Conservation (phyloP, 1,140 invertebrate species). For the Eupeodes corollae region DNA sequence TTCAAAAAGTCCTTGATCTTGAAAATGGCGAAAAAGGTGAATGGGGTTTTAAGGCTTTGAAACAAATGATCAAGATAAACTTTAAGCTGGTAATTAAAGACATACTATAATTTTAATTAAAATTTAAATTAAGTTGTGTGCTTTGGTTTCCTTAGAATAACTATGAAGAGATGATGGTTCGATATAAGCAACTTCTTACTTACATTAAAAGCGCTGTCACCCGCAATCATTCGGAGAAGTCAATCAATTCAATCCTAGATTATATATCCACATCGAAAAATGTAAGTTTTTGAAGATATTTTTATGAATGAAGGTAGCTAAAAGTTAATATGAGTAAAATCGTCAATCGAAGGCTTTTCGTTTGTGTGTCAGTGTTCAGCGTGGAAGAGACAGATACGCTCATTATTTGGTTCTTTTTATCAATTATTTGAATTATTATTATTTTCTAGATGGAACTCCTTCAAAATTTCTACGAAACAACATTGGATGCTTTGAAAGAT, state of each 20-base stretch:
- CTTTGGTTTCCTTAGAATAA: conserved; percentile 55
- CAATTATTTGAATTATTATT: too few species aligned
- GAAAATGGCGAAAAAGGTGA: conserved; percentile 98
- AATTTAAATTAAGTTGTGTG: conserved; percentile 13
- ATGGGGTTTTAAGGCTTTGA: conserved; percentile 99
- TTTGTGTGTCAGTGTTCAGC: too few species aligned
- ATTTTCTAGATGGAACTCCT: conserved; percentile 85
- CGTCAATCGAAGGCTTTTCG: too few species aligned
- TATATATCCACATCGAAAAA: conserved; percentile 99
- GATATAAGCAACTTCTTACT: conserved; percentile 92
- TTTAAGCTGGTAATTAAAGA: conserved; percentile 74
- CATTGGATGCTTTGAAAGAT: conserved; percentile 93
- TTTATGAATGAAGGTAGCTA: too few species aligned
- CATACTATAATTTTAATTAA: neutral
- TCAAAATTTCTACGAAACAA: conserved; percentile 99
- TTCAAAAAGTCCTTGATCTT: conserved; percentile 92
- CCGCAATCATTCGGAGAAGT: conserved; percentile 98
- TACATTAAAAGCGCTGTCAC: conserved; percentile 99
- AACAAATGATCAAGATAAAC: conserved; percentile 99
- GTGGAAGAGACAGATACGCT: too few species aligned
- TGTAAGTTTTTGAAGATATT: conserved; percentile 47
- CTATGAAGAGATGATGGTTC: conserved; percentile 92
- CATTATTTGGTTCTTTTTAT: too few species aligned
- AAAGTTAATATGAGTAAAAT: neutral
- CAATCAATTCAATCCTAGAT: conserved; percentile 98